Percentiles rank a stretch among this genome's conserved stretches.
These are phyloP conservation scores for Tortrix viridana DNA, from an alignment of 2,888 invertebrate genomes.

Conservation along the genomic window DNA sequence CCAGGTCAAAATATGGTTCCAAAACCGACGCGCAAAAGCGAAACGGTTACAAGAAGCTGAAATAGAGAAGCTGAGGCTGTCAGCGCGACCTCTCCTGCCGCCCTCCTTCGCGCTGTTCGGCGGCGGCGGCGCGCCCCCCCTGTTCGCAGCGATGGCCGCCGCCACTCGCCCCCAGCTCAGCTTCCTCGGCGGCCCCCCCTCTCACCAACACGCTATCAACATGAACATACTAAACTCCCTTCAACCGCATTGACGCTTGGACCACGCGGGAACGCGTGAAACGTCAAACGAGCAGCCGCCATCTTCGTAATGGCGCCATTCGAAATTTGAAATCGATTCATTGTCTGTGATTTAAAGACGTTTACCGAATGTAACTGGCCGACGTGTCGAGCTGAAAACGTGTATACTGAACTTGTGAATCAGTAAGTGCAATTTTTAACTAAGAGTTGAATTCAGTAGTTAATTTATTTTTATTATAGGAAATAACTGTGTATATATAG, in stretches of 20 bases:
- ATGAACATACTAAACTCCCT: constrained; percentile 83
- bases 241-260: constrained; percentile 84
- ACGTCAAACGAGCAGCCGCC: constrained; percentile 55
- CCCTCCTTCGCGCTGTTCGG: constrained; percentile 89
- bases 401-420: constrained; percentile 29
- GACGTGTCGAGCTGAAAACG: constrained; percentile 2
- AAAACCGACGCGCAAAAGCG: constrained; percentile 96
- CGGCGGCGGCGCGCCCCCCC: constrained; percentile 86
- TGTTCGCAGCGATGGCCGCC: constrained; percentile 87
- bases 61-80: constrained; percentile 93
- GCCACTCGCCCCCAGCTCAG: constrained; percentile 86
- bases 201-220: constrained; percentile 82
- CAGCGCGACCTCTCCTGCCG: constrained; percentile 91
- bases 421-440: constrained; percentile 40
- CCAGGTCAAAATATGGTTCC: constrained; percentile 96
- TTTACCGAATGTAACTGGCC: constrained; percentile 11
- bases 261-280: constrained; percentile 68
- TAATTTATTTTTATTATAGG: constrained; percentile 31
- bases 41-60: constrained; percentile 98
- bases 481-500: constrained; percentile 34
- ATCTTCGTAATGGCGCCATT: constrained; percentile 50
- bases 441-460: constrained; percentile 33
- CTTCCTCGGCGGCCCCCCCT: constrained; percentile 83
- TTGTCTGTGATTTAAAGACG: constrained; percentile 32
- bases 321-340: constrained; percentile 13